Base-by-base conservation (phyloP, 2,113 vertebrate species). In the Notothenia coriiceps region DNA sequence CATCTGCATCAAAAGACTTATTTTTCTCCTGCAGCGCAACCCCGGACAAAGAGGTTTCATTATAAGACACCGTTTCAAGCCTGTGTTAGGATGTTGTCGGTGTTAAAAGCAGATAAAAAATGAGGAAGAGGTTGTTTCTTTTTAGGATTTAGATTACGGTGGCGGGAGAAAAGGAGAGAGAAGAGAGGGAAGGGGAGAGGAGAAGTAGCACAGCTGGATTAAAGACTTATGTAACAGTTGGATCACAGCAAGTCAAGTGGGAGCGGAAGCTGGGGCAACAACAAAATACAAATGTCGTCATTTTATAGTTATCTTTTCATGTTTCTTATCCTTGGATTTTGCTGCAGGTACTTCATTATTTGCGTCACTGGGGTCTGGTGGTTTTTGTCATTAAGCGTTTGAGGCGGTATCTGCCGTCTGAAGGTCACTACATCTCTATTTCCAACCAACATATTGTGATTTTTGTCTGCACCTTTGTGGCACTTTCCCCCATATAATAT, bases 191-290 rank as follows among this genome's bases (percentile, higher is more conserved):
- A 61, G 55, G 54, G 57, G 73, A 70, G 72, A 61, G 40, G 73
- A 75, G 79, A 90, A 87, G 88, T 77, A 82, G 88, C 84, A 85
- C 89, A 89, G 87, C 92, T 91, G 92, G 92, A 94, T 94, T 92
- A 89, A 85, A 88, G 91, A 86, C 77, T 92, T 92, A 87, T 63
- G 79, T 92, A 93, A 92, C 87, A 81, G 84, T 89, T 85, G 83
- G 90, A 91, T 92, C 90, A 73, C 68, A 54, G 80, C 54, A 22
- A 85, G 79, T 79, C 77, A 85, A 89, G 73, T 82, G 66, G 72
- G 75, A 88, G 75, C 87, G 69, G 66, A 74, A 83, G 83, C 83
- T 56, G 49, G 63, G 62, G 82, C 80, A 74, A 84, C 74, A 86
- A 69, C 78, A 63, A 79, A 88, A 86, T 88, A 80, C 49, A 70